Evolutionary conservation across 2,113 vertebrate genomes (phyloP).

Genomic region (Axis porcinus): DNA sequence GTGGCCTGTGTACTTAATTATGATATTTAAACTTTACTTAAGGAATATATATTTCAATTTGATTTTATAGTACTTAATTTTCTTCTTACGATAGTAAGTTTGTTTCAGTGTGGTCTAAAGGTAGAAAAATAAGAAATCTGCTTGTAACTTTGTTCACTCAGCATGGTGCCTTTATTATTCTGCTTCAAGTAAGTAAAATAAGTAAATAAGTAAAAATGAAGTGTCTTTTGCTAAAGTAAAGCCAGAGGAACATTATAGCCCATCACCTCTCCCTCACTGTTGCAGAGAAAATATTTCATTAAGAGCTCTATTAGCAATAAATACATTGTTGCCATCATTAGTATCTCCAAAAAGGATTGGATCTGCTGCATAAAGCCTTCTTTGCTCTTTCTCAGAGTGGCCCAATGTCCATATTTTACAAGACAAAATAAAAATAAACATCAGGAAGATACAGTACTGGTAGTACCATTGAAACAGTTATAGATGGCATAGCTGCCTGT

Average conservation of each 20-base stretch:
- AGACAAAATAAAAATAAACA: conserved; percentile 2
- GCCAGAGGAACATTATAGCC: neutral
- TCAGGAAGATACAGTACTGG: neutral
- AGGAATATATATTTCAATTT: neutral
- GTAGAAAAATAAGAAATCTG: neutral
- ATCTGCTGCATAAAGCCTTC: neutral
- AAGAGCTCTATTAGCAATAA: neutral
- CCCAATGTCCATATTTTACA: neutral
- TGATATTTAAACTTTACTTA: conserved; percentile 38
- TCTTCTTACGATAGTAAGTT: neutral
- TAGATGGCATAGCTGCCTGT: neutral
- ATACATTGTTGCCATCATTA: neutral
- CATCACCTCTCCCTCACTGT: neutral
- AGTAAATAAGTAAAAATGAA: neutral
- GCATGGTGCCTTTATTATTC: conserved; percentile 13
- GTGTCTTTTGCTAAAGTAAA: neutral
- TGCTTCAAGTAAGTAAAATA: neutral
- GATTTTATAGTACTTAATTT: neutral
- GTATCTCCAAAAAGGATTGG: neutral
- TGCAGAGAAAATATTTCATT: neutral
- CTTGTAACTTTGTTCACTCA: neutral
- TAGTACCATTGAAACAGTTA: neutral
- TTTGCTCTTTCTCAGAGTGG: neutral
- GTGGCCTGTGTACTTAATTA: neutral
- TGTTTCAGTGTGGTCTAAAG: neutral